Base-by-base conservation (phyloP, 1,140 invertebrate genomes). In the Mycetomoellerius zeteki region DNA sequence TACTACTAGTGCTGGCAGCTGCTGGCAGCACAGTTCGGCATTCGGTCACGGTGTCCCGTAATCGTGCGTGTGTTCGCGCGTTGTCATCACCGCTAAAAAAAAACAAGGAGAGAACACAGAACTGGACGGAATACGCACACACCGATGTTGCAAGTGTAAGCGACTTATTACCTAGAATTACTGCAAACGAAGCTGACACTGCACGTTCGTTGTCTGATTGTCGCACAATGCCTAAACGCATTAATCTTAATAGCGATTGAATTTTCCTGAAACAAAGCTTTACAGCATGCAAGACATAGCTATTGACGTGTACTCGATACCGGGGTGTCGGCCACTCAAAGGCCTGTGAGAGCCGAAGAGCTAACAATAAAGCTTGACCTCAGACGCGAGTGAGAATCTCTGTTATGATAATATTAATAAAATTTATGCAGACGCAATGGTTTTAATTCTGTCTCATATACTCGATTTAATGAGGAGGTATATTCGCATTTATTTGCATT, bases 51-150 rank as follows among this genome's bases (percentile, higher is more conserved):
- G 65, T 69, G 12, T 24, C 14, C n/a, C 4, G 2, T 1, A 27
- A 37, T 56, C n/a, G n/a, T 19, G 60, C 47, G 69, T n/a, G 54
- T 75, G 37, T 73, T 43, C 30, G 19, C 69, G 14, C 27, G 69
- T 14, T 84, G 80, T 69, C 77, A 81, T 84, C 80, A 84, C 33
- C 80, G 80, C 80, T 84, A 75, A 84, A 84, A 84, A 82, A 82
- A 82, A 24, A 37, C 54, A 21, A n/a, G 2, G 7, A 19, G 10
- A 27, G 10, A 75, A 73, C 16, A 24, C 12, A 24, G n/a, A 50
- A 7, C n/a, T 10, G 37, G 37, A 69, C n/a, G 21, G 21, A 69
- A 27, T 21, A 75, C 33, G 54, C 69, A 19, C 37, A 73, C 43
- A 24, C 24, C 6, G 54, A 75, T 73, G 54, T 30, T 69, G 27